These are phyloP conservation scores for Eueides isabella DNA, from an alignment of 1,140 invertebrate species.

Conservation along the genomic window DNA sequence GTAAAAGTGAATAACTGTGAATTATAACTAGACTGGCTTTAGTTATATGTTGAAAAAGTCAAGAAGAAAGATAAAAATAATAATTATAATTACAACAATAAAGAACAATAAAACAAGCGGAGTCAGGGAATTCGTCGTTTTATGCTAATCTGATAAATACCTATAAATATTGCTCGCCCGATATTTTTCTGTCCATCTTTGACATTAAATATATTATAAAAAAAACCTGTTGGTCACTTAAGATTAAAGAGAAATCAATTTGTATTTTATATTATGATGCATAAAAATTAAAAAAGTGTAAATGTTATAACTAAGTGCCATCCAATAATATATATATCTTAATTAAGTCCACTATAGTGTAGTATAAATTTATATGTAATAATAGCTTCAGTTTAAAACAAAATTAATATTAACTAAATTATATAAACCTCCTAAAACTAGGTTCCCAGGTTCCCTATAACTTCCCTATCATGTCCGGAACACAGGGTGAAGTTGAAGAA, in stretches of 20 bases:
- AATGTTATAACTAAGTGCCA: conserved; percentile 5
- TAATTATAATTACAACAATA: not conserved
- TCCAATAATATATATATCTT: not conserved
- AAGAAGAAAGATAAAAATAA: too few species aligned
- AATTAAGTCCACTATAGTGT: not conserved
- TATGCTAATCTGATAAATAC: not conserved
- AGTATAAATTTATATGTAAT: not conserved
- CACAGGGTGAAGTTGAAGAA: too few species aligned
- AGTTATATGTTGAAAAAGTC: too few species aligned
- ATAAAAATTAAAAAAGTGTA: conserved; percentile 15
- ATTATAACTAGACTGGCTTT: not conserved
- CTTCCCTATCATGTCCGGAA: too few species aligned
- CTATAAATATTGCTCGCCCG: not conserved
- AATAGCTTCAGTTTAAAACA: not conserved
- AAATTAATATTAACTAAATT: too few species aligned
- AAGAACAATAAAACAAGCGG: not conserved
- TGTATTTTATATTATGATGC: conserved; percentile 10
- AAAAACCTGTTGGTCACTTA: conserved; percentile 3
- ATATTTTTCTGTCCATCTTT: not conserved
- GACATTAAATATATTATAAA: conserved; percentile 10
- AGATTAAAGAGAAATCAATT: conserved; percentile 9
- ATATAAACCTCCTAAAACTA: too few species aligned
- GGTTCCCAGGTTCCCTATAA: too few species aligned
- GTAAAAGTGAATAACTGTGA: too few species aligned
- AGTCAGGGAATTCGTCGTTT: not conserved